Conservation (phyloP, 2,888 invertebrate genomes). For the Phymatocera aterrima region DNA sequence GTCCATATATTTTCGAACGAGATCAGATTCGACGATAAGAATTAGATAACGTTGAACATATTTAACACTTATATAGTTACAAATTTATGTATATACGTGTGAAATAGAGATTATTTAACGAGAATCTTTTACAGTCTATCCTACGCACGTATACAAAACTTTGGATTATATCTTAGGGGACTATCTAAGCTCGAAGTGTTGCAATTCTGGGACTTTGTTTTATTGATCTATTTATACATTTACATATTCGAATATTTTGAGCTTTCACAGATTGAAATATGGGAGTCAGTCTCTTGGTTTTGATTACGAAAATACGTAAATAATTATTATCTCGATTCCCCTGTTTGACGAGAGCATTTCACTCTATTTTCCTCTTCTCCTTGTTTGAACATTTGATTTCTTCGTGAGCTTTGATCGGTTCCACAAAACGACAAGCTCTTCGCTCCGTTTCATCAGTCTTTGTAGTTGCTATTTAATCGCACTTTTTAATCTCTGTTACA, state of each 20-base stretch:
- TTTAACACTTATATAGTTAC: background rate
- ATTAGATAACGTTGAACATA: conserved; percentile 27
- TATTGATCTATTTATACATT: background rate
- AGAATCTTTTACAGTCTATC: background rate
- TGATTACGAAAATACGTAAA: conserved; percentile 20
- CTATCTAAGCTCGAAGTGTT: background rate
- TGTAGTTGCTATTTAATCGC: conserved; percentile 31
- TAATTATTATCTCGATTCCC: conserved; percentile 29
- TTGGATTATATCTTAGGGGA: background rate
- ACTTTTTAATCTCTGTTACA: background rate
- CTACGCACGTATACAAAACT: background rate
- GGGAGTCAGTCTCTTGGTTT: conserved; percentile 43
- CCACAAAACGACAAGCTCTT: background rate
- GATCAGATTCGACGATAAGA: background rate
- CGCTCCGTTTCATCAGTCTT: conserved; percentile 13
- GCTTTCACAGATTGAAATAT: conserved; percentile 15
- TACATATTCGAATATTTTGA: background rate
- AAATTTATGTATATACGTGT: background rate
- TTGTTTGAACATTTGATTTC: background rate
- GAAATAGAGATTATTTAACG: background rate
- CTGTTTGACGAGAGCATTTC: background rate
- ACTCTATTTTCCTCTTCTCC: background rate
- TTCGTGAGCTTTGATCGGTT: background rate
- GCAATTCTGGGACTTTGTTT: background rate
- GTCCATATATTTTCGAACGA: background rate